A percentile compares a stretch with the other conserved stretches of the same genome.
Evolutionary conservation across 2,113 vertebrate genomes (phyloP).

Genomic region (Chelonoidis abingdonii): DNA sequence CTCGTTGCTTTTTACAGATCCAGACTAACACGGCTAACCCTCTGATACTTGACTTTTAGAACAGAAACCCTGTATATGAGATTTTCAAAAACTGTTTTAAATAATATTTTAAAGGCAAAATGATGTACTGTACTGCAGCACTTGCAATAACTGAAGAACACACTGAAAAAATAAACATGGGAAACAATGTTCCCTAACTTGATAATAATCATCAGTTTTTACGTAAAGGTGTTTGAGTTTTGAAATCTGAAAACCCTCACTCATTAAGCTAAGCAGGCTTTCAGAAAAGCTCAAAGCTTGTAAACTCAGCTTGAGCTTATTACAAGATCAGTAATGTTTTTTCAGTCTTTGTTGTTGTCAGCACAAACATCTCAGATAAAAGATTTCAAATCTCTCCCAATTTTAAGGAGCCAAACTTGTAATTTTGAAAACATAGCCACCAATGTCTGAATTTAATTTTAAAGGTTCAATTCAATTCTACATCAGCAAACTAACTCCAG

Average conservation of each 20-base stretch:
- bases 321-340: slow-evolving; percentile 44
- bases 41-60: neutral
- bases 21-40: too few species aligned
- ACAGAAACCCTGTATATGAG: slow-evolving; percentile 40
- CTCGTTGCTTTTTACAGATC: too few species aligned
- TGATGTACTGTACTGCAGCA: neutral
- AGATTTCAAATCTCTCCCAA: slow-evolving; percentile 54
- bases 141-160: slow-evolving; percentile 42
- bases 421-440: slow-evolving; percentile 58
- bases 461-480: slow-evolving; percentile 50
- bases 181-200: slow-evolving; percentile 60
- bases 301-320: slow-evolving; percentile 59
- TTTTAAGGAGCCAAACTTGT: slow-evolving; percentile 48
- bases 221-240: slow-evolving; percentile 59
- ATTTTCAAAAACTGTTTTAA: slow-evolving; percentile 52
- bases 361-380: slow-evolving; percentile 45
- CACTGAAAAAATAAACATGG: slow-evolving; percentile 27
- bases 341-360: slow-evolving; percentile 46
- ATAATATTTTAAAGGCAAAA: slow-evolving; percentile 35
- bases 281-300: slow-evolving; percentile 43
- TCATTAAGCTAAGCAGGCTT: slow-evolving; percentile 56
- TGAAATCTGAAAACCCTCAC: slow-evolving; percentile 65
- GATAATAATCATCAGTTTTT: slow-evolving; percentile 61
- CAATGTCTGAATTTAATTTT: slow-evolving; percentile 24
- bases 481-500: slow-evolving; percentile 5